Conservation (phyloP, 2,888 invertebrate species). For the Halictus ligatus region DNA sequence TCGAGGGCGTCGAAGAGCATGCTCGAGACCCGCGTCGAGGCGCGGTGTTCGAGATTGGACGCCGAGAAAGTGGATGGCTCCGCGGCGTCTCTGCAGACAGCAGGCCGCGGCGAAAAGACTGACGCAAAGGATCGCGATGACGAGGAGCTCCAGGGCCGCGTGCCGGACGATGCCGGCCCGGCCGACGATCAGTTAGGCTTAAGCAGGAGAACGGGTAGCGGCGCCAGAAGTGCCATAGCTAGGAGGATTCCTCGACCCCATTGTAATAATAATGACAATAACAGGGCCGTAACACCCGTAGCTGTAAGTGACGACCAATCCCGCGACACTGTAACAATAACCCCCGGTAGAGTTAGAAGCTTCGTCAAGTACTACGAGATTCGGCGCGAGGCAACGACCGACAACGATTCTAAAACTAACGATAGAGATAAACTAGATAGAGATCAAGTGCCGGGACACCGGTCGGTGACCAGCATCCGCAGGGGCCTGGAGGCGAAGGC, state of each 20-base stretch:
- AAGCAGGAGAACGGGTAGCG: constrained; percentile 61
- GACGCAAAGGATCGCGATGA: constrained; percentile 33
- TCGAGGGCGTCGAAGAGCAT: not conserved
- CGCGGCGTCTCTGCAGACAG: constrained; percentile 31
- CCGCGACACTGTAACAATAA: constrained; percentile 76
- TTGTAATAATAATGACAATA: constrained; percentile 82
- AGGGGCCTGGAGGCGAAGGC: constrained; percentile 53
- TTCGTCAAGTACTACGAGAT: constrained; percentile 82
- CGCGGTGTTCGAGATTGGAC: not conserved
- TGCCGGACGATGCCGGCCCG: constrained; percentile 28
- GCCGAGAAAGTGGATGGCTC: not conserved
- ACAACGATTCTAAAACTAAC: constrained; percentile 74
- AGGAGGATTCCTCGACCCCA: constrained; percentile 70
- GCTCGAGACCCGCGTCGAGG: not conserved
- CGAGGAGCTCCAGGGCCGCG: constrained; percentile 5
- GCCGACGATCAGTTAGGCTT: constrained; percentile 32
- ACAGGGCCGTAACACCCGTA: constrained; percentile 79
- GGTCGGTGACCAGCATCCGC: constrained; percentile 46
- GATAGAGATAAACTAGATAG: constrained; percentile 69
- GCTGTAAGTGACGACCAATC: constrained; percentile 81
- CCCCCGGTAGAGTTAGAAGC: constrained; percentile 82
- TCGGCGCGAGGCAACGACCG: constrained; percentile 67
- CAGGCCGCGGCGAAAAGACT: constrained; percentile 52
- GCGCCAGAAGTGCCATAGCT: constrained; percentile 81
- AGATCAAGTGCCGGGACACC: constrained; percentile 34